A percentile compares a stretch with the other conserved stretches of the same genome.
phyloP scores from a whole-genome alignment of 1,140 invertebrate genomes.

The Drosophila insularis region DNA sequence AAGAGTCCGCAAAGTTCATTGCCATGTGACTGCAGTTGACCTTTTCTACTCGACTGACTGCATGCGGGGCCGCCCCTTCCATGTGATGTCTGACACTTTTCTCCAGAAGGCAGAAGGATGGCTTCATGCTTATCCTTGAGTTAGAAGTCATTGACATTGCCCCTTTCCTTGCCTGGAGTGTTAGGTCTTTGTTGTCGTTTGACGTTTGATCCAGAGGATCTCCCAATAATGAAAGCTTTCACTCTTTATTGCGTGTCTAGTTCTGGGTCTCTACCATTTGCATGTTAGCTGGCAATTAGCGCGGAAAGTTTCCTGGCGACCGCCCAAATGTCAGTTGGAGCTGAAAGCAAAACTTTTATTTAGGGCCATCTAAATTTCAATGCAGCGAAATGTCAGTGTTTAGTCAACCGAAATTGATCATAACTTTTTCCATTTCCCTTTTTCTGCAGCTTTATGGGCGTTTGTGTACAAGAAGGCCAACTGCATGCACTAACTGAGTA shows the following conservation, averaged over 20 bases:
- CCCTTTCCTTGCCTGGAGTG: no score
- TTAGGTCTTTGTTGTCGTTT: no score
- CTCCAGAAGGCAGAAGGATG: not conserved
- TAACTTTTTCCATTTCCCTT: slow-evolving; percentile 21
- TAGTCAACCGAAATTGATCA: not conserved
- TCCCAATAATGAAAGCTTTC: slow-evolving; percentile 15
- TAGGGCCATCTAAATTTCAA: slow-evolving; percentile 20
- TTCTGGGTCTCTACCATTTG: slow-evolving; percentile 29
- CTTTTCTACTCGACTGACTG: slow-evolving; percentile 41
- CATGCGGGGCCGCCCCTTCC: not conserved
- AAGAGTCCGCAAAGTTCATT: slow-evolving; percentile 31
- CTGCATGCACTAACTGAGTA: slow-evolving; percentile 97
- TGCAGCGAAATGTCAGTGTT: slow-evolving; percentile 21
- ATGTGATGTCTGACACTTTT: not conserved
- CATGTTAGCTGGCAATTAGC: slow-evolving; percentile 49
- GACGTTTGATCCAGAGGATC: not conserved
- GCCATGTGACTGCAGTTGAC: slow-evolving; percentile 46
- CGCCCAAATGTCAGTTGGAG: not conserved
- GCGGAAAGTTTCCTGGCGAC: slow-evolving; percentile 2
- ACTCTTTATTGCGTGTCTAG: slow-evolving; percentile 53
- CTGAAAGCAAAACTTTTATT: slow-evolving; percentile 54
- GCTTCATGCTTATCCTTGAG: slow-evolving; percentile 8
- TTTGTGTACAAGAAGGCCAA: slow-evolving; percentile 98
- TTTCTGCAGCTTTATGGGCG: slow-evolving; percentile 93
- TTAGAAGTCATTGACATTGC: slow-evolving; percentile 1